Evolutionary conservation across 2,888 invertebrate genomes (phyloP).

Genomic region (Drosophila percnosoma): DNA sequence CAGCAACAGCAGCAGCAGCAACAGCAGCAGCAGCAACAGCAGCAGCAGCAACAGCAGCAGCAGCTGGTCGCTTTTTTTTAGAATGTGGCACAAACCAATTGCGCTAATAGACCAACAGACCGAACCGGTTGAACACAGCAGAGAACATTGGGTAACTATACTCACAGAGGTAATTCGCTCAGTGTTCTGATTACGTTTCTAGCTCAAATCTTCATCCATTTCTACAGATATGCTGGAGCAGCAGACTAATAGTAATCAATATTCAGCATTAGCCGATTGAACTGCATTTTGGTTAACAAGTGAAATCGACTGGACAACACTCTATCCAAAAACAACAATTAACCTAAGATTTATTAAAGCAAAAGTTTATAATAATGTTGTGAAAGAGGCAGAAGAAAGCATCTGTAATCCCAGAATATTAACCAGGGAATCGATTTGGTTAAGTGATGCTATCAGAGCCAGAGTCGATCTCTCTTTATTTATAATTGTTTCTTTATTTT

Average conservation of each 20-base stretch:
- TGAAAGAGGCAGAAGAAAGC: not conserved
- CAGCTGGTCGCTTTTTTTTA: conserved; percentile 12
- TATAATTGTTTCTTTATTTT: not conserved
- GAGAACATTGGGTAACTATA: conserved; percentile 39
- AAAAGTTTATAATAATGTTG: not conserved
- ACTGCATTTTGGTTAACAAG: not conserved
- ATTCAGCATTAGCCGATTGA: not conserved
- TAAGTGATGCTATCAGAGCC: no score
- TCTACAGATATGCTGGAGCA: not conserved
- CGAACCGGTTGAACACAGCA: conserved; percentile 39
- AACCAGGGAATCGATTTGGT: no score
- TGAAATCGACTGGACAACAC: not conserved
- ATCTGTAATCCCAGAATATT: not conserved
- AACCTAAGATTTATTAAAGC: not conserved
- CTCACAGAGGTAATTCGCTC: conserved; percentile 27
- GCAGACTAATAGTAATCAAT: not conserved
- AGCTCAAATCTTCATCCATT: not conserved
- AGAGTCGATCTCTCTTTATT: not conserved
- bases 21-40: conserved; percentile 5
- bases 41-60: conserved; percentile 19
- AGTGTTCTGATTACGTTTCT: conserved; percentile 7
- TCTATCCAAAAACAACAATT: not conserved
- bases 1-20: conserved; percentile 7
- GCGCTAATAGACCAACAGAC: conserved; percentile 60
- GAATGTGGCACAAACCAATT: conserved; percentile 75